phyloP scores from a whole-genome alignment of 2,888 invertebrate species.

The Platypus cylindrus region DNA sequence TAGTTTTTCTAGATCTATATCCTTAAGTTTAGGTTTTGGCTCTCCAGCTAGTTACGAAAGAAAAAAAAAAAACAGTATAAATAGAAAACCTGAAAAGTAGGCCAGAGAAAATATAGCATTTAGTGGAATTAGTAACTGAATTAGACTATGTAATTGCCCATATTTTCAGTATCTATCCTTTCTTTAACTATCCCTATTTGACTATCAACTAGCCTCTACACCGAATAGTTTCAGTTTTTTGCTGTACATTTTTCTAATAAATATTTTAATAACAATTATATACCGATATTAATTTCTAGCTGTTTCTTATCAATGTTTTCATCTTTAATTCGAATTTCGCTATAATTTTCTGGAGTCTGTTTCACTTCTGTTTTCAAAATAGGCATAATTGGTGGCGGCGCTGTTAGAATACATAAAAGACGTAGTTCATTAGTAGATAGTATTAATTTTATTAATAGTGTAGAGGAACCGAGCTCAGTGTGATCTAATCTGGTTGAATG shows the following conservation, averaged over 20 bases:
- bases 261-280: constrained; percentile 8
- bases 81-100: constrained; percentile 2
- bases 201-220: no score
- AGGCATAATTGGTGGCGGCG: constrained; percentile 22
- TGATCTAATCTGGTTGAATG: no score
- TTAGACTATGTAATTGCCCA: no score
- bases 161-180: no score
- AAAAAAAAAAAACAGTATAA: no score
- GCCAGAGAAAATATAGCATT: background rate
- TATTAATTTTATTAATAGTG: no score
- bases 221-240: no score
- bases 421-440: no score
- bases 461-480: no score
- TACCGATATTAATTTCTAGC: constrained; percentile 30
- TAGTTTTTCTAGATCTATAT: constrained; percentile 35
- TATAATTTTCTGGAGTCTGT: constrained; percentile 22
- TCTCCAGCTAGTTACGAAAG: constrained; percentile 22
- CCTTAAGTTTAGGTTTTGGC: constrained; percentile 24
- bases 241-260: no score
- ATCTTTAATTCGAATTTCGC: constrained; percentile 37
- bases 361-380: constrained; percentile 19
- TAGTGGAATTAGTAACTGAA: background rate
- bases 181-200: no score
- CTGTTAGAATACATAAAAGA: no score
- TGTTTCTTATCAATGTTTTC: constrained; percentile 29